Conservation (phyloP, 2,113 vertebrate genomes). For the Rutilus rutilus region DNA sequence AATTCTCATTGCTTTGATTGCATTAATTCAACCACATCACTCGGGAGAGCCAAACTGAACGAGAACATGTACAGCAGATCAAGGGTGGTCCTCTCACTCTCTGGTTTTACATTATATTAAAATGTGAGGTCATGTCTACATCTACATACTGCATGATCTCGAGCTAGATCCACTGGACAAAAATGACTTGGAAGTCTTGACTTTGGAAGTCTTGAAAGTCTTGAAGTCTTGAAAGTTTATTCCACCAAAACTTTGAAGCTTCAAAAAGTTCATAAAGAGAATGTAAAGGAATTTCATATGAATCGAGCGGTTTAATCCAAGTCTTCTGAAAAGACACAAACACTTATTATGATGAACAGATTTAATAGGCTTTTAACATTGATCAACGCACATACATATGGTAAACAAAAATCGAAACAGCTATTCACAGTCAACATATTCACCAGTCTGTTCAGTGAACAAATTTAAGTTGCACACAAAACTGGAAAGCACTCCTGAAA, state of each 20-base stretch:
- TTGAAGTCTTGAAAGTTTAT: not conserved
- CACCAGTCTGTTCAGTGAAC: not conserved
- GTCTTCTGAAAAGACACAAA: not conserved
- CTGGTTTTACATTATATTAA: conserved; percentile 21
- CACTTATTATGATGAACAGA: not conserved
- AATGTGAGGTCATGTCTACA: conserved; percentile 50
- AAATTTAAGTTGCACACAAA: not conserved
- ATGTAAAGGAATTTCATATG: not conserved
- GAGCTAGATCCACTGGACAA: not conserved
- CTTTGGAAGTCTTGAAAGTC: too few relatives aligned
- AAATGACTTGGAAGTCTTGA: not conserved
- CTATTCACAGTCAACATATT: not conserved
- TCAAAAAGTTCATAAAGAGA: not conserved
- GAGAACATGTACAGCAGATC: conserved; percentile 17
- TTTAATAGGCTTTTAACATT: not conserved
- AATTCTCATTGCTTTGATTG: conserved; percentile 14
- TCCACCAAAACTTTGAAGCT: not conserved
- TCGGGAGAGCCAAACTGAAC: not conserved
- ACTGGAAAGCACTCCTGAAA: not conserved
- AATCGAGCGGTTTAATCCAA: not conserved
- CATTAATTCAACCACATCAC: conserved; percentile 31
- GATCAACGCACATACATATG: not conserved
- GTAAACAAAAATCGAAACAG: not conserved
- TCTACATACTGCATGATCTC: not conserved
- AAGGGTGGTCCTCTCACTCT: conserved; percentile 13